Evolutionary conservation across 2,888 invertebrate species (phyloP).

Genomic region (Gastracanthus pulcherrimus): DNA sequence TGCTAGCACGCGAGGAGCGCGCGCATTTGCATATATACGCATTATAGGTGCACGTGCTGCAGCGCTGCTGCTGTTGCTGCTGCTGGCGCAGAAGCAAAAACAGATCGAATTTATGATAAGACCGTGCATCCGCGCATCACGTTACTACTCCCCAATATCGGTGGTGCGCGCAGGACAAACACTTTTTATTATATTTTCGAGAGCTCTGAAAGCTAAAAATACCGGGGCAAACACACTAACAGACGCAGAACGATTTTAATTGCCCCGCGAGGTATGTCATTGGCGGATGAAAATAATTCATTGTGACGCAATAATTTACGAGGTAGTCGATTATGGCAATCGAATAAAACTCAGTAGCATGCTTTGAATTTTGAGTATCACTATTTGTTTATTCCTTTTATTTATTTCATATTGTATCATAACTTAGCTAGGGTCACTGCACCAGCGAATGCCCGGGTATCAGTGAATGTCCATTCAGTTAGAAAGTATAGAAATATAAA

Average conservation of each 20-base stretch:
- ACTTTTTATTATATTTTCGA: conserved; percentile 17
- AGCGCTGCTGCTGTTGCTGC: no score
- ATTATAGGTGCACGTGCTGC: conserved; percentile 4
- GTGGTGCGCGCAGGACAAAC: not conserved
- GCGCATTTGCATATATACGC: not conserved
- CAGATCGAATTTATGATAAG: conserved; percentile 47
- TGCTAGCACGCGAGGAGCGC: not conserved
- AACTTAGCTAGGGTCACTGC: no score
- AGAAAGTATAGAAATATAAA: no score
- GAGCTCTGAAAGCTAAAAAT: not conserved
- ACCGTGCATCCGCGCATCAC: not conserved
- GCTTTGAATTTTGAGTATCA: not conserved
- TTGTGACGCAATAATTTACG: not conserved
- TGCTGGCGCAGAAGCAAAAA: conserved; percentile 18
- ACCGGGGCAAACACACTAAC: not conserved
- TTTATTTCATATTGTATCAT: not conserved
- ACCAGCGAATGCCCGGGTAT: no score
- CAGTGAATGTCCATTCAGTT: no score
- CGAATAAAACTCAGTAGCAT: no score
- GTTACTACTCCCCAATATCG: not conserved
- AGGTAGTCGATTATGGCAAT: not conserved
- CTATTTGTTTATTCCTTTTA: not conserved
- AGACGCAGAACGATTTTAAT: not conserved
- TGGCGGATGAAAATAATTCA: not conserved
- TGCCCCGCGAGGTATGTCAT: not conserved